Base-by-base conservation (phyloP, 2,797 vertebrate genomes). In the Squalus acanthias region DNA sequence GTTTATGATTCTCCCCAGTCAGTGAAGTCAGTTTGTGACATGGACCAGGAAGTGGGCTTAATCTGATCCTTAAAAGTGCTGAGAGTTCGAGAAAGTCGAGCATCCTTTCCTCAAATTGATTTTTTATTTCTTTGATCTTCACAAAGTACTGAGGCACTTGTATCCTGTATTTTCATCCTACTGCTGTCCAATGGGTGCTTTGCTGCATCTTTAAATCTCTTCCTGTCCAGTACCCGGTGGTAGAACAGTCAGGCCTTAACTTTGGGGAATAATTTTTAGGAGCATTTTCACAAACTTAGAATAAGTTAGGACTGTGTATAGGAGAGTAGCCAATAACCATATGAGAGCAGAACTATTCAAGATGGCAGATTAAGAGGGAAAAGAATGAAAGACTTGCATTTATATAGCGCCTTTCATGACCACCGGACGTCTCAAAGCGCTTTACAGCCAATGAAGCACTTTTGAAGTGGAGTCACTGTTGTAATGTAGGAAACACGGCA, bases 81-180 rank as follows among this genome's bases (percentile, higher is more conserved):
- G 57, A 50, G 2, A 63, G 26, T 60, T 63, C 4, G 1, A 63
- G 3, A 17, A 89, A n/a, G 63, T 69, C 33, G 6, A 67, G 91
- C 91, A 93, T 6, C 17, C 60, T 20, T 13, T n/a, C 60, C 29
- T n/a, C 60, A 92, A n/a, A 65, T 13, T 10, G 72, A 26, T 60
- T 13, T 20, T 57, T 89, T 26, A 89, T 91, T 60, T 89, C 24
- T 93, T 93, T 93, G n/a, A 93, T 69, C n/a, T 91, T 91, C 88
- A 91, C 12, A 15, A 63, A 91, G 39, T 82, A 17, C 60, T n/a
- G 91, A 67, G 17, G 89, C 33, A 20, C 60, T 22, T 93, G 65
- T 22, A 92, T 93, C 63, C 15, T 93, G 91, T 3, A 63, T 33
- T n/a, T 63, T 63, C 39, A 93, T 39, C n/a, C 91, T 15, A 60